Conservation (phyloP, 30 jellyfish, hydroid and myxozoan genomes). For the Aurelia coerulea region DNA sequence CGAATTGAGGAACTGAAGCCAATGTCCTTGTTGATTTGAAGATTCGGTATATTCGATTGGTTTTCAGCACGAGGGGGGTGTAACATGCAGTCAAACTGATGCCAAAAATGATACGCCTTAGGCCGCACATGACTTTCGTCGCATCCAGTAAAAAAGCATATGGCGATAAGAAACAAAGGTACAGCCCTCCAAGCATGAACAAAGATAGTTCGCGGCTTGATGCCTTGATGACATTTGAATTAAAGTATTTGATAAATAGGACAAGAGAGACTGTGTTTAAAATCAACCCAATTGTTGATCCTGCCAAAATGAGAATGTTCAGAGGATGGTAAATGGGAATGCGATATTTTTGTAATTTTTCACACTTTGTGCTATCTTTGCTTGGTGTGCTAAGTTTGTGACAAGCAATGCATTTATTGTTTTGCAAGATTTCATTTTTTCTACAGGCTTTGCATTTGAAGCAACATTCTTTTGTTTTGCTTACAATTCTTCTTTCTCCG, state of each 20-base stretch:
- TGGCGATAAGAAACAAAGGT: constrained; percentile 60
- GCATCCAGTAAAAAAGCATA: constrained; percentile 43
- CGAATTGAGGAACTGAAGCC: constrained; percentile 50
- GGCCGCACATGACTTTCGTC: constrained; percentile 49
- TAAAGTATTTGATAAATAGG: constrained; percentile 23
- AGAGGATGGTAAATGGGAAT: background rate
- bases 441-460: constrained; percentile 51
- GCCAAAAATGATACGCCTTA: constrained; percentile 76
- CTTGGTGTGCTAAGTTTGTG: constrained; percentile 20
- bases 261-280: constrained; percentile 14
- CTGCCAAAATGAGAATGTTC: constrained; percentile 18
- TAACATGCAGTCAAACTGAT: constrained; percentile 78
- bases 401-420: constrained; percentile 52
- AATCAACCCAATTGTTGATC: constrained; percentile 32
- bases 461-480: constrained; percentile 42
- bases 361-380: constrained; percentile 8
- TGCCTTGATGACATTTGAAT: constrained; percentile 56
- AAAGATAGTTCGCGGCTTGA: constrained; percentile 65
- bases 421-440: constrained; percentile 16
- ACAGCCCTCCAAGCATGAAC: constrained; percentile 56
- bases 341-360: constrained; percentile 1
- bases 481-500: constrained; percentile 11
- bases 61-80: constrained; percentile 87
- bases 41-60: constrained; percentile 82
- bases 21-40: constrained; percentile 63